Evolutionary conservation across 53 echinoderm and acorn worm genomes (phyloP), one percentile per base, ranked within the genome.

Genomic region (Mesocentrotus franciscanus): DNA sequence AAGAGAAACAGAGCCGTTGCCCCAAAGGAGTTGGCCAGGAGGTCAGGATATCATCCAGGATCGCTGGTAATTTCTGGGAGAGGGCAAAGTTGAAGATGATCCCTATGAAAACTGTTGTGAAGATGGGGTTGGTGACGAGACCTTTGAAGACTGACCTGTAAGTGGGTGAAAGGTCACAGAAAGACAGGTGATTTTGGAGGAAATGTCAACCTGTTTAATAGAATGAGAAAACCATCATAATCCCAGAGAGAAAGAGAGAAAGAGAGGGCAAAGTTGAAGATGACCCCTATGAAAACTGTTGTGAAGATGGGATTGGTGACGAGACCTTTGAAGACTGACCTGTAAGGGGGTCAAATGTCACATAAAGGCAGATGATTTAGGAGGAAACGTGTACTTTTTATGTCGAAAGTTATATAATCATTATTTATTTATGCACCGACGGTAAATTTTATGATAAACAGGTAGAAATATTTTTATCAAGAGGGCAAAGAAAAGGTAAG

Each of bases 1-100:
- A 98, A 95, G 64, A 91, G 96, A 71, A 98, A 98, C 5, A 98
- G 96, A 7, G 98, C 98, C 0, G 97, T 96, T 22, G 98, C 97
- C 15, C 95, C 93, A 93, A 97, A 98, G 20, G 98, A 97, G 60
- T 89, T 78, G 2, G 95, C 97, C 57, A 98, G 75, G 96, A 96
- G 17, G 94, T 94, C 42, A 98, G 90, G 75, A 98, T 97, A 57
- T 84, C 94, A 0, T 83, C 95, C 16, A 98, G 62, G 24, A 96
- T 58, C 0, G 4, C 6, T 2, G 98, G 98, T 71, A 97, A 35
- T 42, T 32, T 85, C 66, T 97, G 97, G 64, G 92, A 72, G 60
- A 97, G 92, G 29, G 93, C 81, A 61, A 97, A 96, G 90, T 98
- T 97, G 35, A 96, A 87, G 33, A 95, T 85, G 33, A 98, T 92